Percentiles rank a stretch among this genome's conserved stretches.
Conservation (phyloP, 2,797 vertebrate genomes). For the Helicolenus hilgendorfi region DNA sequence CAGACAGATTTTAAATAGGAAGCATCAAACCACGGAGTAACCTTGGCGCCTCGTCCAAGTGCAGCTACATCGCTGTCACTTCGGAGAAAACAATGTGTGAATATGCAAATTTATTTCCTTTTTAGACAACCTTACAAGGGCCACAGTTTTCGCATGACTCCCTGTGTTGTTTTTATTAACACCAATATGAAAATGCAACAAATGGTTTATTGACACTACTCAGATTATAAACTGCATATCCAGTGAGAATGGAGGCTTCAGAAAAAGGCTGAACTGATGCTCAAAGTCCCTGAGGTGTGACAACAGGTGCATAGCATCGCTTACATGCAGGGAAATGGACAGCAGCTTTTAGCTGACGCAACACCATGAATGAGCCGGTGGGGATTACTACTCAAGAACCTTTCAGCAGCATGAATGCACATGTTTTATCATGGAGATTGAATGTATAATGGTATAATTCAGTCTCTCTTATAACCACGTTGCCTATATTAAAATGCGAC, state of each 20-base stretch:
- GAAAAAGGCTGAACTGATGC: background rate
- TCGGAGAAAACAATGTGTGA: conserved; percentile 57
- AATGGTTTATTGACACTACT: conserved; percentile 1
- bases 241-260: background rate
- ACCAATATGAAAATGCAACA: conserved; percentile 13
- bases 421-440: conserved; percentile 18
- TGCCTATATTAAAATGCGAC: conserved; percentile 51
- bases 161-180: conserved; percentile 6
- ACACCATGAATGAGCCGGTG: background rate
- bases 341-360: background rate
- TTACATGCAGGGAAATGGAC: background rate
- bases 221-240: conserved; percentile 1
- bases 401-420: conserved; percentile 9
- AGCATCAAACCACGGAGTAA: conserved; percentile 75
- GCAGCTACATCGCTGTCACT: conserved; percentile 62
- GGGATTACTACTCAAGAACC: background rate
- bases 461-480: conserved; percentile 52
- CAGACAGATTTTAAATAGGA: conserved; percentile 82
- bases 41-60: conserved; percentile 72
- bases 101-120: conserved; percentile 61
- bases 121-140: conserved; percentile 5
- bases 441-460: conserved; percentile 32
- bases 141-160: background rate
- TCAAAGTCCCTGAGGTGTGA: conserved; percentile 4
- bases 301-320: background rate